Evolutionary conservation across 2,888 invertebrate species (phyloP), one percentile per base, ranked within the genome.

Genomic region (Drosophila dives): DNA sequence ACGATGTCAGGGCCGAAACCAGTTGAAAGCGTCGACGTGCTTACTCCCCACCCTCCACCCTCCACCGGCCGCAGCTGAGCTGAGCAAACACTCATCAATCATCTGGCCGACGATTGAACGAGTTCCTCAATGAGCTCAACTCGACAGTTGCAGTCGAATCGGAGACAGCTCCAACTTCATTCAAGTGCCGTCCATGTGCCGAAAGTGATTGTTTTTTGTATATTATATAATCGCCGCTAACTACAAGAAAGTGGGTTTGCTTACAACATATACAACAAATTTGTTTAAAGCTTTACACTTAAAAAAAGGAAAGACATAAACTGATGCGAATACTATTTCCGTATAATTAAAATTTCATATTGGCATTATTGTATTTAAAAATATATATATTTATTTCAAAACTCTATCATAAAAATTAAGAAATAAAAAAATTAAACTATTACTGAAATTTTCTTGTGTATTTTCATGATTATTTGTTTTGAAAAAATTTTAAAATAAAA

Each of bases 181-280:
- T 89, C 66, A 71, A 89, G 83, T 86, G 85, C 89, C 67, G 84
- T 71, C 65, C 66, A 70, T 87, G 74, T 77, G 74, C 89, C 85
- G 64, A 75, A 80, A 86, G 77, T 75, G 84, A 69, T 89, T 70
- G 82, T 79, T 87, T 87, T 85, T 42, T 62, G 56, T 64, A n/a
- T n/a, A 73, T 84, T 84, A 66, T 73, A 87, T 81, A 84, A 89
- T 72, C 64, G 50, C 33, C 59, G 50, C 62, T 70, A 55, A 50
- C 51, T 45, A 63, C 72, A 79, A 72, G 88, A 89, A 81, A 86
- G 81, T 76, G 10, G 23, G 40, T 20, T 20, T 26, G 20, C 32
- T 10, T 20, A 20, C 20, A 45, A 10, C 5, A 42, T 11, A 42
- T 1, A 48, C 10, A 45, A 15, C 60, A 53, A 71, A 58, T 34